Evolutionary conservation across 2,113 vertebrate genomes (phyloP).

Genomic region (Panthera uncia): DNA sequence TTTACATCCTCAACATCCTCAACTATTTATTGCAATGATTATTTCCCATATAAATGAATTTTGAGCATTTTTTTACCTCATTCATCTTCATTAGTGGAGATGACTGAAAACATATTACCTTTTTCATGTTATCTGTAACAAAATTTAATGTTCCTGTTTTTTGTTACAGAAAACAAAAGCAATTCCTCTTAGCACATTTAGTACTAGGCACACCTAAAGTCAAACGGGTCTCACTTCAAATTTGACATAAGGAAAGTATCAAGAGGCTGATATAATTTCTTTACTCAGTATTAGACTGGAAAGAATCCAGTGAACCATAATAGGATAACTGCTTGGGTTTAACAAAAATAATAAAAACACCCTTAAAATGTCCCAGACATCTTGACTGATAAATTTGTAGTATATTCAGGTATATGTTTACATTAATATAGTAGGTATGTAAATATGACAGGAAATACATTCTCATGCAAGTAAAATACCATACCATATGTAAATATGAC

Average conservation of each 20-base stretch:
- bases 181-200: not conserved
- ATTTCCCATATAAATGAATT: not conserved
- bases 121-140: not conserved
- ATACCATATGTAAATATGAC: not conserved
- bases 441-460: not conserved
- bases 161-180: not conserved
- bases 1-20: not conserved
- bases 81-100: constrained; percentile 1
- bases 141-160: not conserved
- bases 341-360: not conserved
- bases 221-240: not conserved
- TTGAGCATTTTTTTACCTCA: not conserved
- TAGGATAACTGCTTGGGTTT: not conserved
- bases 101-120: not conserved
- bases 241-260: not conserved
- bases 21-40: not conserved
- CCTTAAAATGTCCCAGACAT: not conserved
- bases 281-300: not conserved
- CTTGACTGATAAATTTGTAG: not conserved
- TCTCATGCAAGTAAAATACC: not conserved
- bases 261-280: not conserved
- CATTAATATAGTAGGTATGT: not conserved
- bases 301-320: not conserved
- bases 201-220: not conserved
- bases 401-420: not conserved